phyloP scores from a whole-genome alignment of 2,888 invertebrate genomes.

The Drosophila barbarae region DNA sequence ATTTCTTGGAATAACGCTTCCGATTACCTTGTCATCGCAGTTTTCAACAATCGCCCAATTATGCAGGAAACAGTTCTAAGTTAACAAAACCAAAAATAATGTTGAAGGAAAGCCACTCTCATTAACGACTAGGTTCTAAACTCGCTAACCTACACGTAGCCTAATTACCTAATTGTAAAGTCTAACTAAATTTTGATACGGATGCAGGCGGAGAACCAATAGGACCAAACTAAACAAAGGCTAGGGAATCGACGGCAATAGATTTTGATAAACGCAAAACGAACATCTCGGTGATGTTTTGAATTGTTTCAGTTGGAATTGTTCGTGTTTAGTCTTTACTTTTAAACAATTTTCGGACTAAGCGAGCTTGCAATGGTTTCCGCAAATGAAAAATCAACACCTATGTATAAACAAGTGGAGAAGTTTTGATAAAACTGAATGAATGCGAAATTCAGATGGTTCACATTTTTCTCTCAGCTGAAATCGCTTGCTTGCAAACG shows the following conservation, averaged over 20 bases:
- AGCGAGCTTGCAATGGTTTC: constrained; percentile 78
- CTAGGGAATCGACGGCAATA: constrained; percentile 47
- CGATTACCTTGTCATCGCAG: constrained; percentile 26
- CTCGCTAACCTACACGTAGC: constrained; percentile 41
- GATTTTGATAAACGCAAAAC: constrained; percentile 50
- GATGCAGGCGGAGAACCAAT: constrained; percentile 55
- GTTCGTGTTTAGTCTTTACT: constrained; percentile 31
- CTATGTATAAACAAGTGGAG: constrained; percentile 39
- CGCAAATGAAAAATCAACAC: constrained; percentile 46
- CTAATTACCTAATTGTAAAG: constrained; percentile 52
- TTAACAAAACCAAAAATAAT: constrained; percentile 53
- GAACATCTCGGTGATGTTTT: constrained; percentile 9
- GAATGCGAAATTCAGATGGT: constrained; percentile 18
- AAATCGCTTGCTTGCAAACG: constrained; percentile 59
- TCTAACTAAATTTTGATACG: constrained; percentile 54
- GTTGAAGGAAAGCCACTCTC: constrained; percentile 20
- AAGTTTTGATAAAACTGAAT: constrained; percentile 48
- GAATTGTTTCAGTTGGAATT: constrained; percentile 15
- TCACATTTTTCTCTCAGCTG: constrained; percentile 41
- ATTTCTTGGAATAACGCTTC: background rate
- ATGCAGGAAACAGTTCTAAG: constrained; percentile 62
- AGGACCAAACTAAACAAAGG: constrained; percentile 65
- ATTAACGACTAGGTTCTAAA: constrained; percentile 50
- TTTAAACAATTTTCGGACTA: constrained; percentile 41
- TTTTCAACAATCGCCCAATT: constrained; percentile 34